Conservation (phyloP, 2,113 vertebrate genomes). For the Chinchilla lanigera region DNA sequence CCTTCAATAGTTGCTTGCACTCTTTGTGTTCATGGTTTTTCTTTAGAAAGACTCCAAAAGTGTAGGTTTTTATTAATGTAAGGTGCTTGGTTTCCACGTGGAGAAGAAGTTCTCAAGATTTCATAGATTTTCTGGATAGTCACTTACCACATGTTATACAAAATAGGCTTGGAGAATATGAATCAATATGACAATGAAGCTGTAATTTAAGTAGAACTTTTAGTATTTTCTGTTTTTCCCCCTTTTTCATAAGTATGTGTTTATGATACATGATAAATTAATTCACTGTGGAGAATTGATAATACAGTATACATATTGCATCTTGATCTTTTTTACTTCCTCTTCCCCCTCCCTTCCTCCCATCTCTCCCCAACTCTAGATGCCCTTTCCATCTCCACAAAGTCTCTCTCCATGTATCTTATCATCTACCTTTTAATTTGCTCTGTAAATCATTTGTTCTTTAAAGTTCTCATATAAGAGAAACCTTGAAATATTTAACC, state of each 20-base stretch:
- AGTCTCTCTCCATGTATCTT: background rate
- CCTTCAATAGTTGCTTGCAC: background rate
- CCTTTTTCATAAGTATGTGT: background rate
- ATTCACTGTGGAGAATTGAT: background rate
- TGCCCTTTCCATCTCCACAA: background rate
- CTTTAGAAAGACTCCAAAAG: background rate
- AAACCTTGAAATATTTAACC: background rate
- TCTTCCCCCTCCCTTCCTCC: background rate
- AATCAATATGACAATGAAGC: background rate
- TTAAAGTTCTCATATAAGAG: background rate
- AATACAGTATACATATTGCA: background rate
- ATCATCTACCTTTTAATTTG: background rate
- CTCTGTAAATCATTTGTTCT: background rate
- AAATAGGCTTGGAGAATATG: background rate
- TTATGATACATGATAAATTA: background rate
- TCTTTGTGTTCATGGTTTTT: background rate
- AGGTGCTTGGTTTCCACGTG: background rate
- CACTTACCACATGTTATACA: background rate
- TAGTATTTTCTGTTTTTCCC: background rate
- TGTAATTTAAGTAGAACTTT: background rate
- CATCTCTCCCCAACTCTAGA: background rate
- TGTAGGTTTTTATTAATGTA: background rate
- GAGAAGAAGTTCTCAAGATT: background rate
- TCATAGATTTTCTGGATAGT: background rate
- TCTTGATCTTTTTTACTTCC: background rate